Percentiles rank a stretch among this genome's conserved stretches.
Conservation (phyloP, 2,797 vertebrate genomes). For the Hydrocynus forskahlii region DNA sequence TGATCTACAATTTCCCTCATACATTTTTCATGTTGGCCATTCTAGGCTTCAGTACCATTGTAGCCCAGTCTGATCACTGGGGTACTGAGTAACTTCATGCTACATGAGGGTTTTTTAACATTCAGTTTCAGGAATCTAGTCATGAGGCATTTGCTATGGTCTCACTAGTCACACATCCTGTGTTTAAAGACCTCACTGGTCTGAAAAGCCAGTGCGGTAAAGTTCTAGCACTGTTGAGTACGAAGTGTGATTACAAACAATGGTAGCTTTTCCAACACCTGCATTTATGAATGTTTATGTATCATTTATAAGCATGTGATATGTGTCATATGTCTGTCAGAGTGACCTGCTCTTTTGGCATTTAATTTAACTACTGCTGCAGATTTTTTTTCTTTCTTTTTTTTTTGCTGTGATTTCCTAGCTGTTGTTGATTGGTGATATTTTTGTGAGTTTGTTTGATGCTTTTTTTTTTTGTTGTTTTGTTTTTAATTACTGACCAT, state of each 20-base stretch:
- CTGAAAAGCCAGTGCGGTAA: background rate
- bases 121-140: background rate
- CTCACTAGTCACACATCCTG: background rate
- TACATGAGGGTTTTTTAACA: constrained; percentile 1
- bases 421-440: constrained; percentile 6
- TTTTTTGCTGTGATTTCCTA: constrained; percentile 12
- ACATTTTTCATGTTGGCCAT: background rate
- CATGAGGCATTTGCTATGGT: background rate
- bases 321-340: background rate
- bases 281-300: constrained; percentile 15
- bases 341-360: background rate
- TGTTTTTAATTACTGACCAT: constrained; percentile 44
- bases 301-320: constrained; percentile 11
- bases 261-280: background rate
- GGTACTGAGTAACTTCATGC: background rate
- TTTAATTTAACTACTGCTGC: constrained; percentile 11
- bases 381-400: background rate
- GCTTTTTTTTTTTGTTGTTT: constrained; percentile 26
- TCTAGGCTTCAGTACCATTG: background rate
- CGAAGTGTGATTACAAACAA: background rate
- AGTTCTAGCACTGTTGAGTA: background rate
- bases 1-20: background rate
- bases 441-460: constrained; percentile 29
- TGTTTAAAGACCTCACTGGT: constrained; percentile 1
- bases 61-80: background rate